These are phyloP conservation scores for Regulus satrapa DNA, from an alignment of 2,113 vertebrate genomes.

Conservation along the genomic window DNA sequence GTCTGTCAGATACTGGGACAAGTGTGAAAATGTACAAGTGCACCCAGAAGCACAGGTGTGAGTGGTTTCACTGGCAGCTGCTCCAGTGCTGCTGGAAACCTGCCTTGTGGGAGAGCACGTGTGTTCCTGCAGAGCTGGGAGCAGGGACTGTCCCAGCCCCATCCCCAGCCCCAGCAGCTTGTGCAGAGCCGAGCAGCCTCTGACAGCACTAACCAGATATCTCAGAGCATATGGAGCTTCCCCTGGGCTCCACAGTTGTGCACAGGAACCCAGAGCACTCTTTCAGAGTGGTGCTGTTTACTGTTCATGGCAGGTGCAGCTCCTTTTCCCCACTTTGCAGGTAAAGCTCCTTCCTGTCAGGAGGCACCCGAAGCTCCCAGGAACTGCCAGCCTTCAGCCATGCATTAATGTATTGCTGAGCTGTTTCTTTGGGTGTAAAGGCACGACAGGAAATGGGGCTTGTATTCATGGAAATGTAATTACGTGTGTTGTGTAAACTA, in stretches of 20 bases:
- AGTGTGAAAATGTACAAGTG: neutral
- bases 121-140: neutral
- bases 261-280: neutral
- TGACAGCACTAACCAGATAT: neutral
- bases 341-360: neutral
- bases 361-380: neutral
- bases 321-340: neutral
- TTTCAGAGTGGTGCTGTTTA: neutral
- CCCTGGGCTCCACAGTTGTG: slow-evolving; percentile 3
- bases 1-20: neutral
- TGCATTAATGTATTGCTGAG: neutral
- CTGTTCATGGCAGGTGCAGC: neutral
- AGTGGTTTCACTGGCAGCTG: neutral
- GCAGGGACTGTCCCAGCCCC: neutral
- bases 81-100: neutral
- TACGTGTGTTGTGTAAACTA: slow-evolving; percentile 45
- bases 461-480: slow-evolving; percentile 34
- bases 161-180: neutral
- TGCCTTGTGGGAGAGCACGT: neutral
- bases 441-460: neutral
- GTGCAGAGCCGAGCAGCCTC: neutral
- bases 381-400: neutral
- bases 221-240: neutral
- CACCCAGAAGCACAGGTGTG: too few relatives aligned
- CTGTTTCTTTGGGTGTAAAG: neutral